Evolutionary conservation across 2,113 vertebrate genomes (phyloP), one percentile per base, ranked within the genome.

Genomic region (Ammospiza nelsoni): DNA sequence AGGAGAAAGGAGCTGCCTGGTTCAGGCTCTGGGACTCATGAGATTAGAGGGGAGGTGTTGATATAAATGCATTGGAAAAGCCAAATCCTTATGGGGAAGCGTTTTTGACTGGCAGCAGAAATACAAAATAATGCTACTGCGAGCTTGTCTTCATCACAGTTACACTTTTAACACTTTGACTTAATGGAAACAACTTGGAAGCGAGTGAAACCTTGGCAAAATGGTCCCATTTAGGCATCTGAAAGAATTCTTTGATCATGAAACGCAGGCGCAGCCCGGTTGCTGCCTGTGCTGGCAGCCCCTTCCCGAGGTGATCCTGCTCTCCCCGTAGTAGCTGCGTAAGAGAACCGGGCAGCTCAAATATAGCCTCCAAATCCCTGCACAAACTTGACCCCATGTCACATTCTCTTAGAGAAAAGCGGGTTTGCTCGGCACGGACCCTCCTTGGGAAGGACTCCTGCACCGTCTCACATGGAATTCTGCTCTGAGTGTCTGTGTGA

Each of bases 401-500:
- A 69, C 82, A 1, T 37, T 82, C 87, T 78, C 84, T 14, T 17
- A 31, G 91, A 73, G 87, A 35, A 82, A 63, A 88, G 89, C 87
- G 57, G 87, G 59, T 77, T 77, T 74, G 94, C 93, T 69, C 4
- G 2, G 49, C 87, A 13, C 1, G 1, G 80, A 83, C 67, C 54
- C 68, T 88, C 73, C 72, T 77, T 4, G 94, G 79, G 79, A 80
- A 0, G 8, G 0, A 33, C 74, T 75, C 1, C 9, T 5, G 27
- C 13, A 0, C 5, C 0, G 27, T 22, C 63, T 62, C 28, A 0
- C 7, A 1, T 16, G 21, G 59, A n/a, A 27, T 66, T 48, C 27
- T 41, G 0, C 61, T 0, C 2, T 4, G 1, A 20, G 3, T 0
- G 9, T 11, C 65, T 5, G 18, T 0, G 25, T 6, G 1, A 35